Evolutionary conservation across 2,113 vertebrate species (phyloP), one percentile per base, ranked within the genome.

Genomic region (Cyrtonyx montezumae): DNA sequence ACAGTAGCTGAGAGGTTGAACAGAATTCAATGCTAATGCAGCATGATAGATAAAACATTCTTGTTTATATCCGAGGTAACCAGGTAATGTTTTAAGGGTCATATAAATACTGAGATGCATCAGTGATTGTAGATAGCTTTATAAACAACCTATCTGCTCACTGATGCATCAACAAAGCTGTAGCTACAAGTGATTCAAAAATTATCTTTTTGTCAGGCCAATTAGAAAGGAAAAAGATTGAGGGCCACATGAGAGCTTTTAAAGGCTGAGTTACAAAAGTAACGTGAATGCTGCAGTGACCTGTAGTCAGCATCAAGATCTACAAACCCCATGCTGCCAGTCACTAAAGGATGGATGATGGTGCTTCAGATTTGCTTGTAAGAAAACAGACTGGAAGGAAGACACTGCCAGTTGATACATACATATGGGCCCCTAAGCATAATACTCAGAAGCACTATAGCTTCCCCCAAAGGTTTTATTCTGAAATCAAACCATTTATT

Each of bases 31-130:
- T 55, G 36, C 65, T 79, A 94, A 93, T 73, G 63, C 62, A 88
- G 58, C 48, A 79, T 62, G 32, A 86, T 8, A 79, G 66, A 75
- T 65, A 61, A 73, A 56, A 90, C 43, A 17, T 86, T 81, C 53
- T 62, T 45, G 42, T 84, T 91, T 40, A 40, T 90, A 87, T 86
- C 36, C 62, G 66, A 79, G 43, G 36, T 66, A 79, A 73, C 6
- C 6, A 65, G 17, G 20, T 46, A 49, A 4, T 1, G 4, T 82
- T 93, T 82, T 73, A 84, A 94, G 73, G 42, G 49, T 12, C 77
- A 36, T 71, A 63, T 87, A 89, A 95, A 79, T 43, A 94, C 4
- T 28, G 49, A 71, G 79, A 84, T 77, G 34, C 37, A 90, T 83
- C 76, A 63, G 71, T 65, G 89, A 61, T 21, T 59, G 63, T 23